Percentiles rank a stretch among this genome's conserved stretches.
Conservation (phyloP, 2,797 vertebrate genomes). For the Eleutherodactylus coqui region DNA sequence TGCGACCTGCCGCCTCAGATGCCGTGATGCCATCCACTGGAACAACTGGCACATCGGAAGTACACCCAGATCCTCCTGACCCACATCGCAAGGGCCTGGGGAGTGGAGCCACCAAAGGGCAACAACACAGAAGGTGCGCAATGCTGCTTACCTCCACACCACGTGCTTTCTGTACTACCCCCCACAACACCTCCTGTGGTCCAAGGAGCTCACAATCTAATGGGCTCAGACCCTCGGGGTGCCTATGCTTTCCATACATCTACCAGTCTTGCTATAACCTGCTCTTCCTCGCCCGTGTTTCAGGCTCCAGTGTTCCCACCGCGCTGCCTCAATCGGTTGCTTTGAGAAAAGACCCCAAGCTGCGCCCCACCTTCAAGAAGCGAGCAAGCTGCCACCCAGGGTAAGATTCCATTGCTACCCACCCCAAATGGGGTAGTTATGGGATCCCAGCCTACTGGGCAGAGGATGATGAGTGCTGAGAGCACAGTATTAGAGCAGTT, state of each 20-base stretch:
- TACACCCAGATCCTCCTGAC: slow-evolving; percentile 78
- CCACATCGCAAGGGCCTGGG: slow-evolving; percentile 81
- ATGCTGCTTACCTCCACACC: background rate
- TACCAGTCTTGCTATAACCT: background rate
- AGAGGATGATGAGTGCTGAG: background rate
- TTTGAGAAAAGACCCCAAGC: background rate
- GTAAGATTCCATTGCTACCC: background rate
- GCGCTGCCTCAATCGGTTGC: background rate
- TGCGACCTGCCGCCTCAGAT: slow-evolving; percentile 77
- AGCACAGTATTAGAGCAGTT: background rate
- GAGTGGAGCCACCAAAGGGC: slow-evolving; percentile 69
- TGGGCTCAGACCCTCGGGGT: background rate
- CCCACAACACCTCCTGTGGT: background rate
- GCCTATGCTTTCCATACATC: background rate
- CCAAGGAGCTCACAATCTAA: background rate
- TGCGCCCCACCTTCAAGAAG: background rate
- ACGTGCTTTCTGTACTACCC: background rate
- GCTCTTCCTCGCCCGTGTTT: background rate
- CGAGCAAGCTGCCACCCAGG: no score
- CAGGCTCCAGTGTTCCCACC: background rate
- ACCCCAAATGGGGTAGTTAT: background rate
- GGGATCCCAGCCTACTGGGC: background rate
- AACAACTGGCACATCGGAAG: slow-evolving; percentile 80
- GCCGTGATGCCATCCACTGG: slow-evolving; percentile 82
- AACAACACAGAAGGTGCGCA: background rate